Evolutionary conservation across 64 coral and sea anemone genomes (phyloP).

Genomic region (Pocillopora damicornis): DNA sequence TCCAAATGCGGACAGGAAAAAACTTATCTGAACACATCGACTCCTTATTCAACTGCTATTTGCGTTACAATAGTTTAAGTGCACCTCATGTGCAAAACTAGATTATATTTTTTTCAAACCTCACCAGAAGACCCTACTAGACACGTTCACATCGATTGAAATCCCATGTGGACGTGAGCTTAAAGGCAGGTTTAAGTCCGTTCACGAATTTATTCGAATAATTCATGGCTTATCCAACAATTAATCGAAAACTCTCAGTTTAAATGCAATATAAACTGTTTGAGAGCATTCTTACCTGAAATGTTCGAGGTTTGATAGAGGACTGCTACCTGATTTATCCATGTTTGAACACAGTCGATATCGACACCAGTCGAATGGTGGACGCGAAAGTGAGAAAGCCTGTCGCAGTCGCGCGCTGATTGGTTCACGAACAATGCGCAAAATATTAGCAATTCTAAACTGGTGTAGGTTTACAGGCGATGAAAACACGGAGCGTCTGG

Average conservation of each 20-base stretch:
- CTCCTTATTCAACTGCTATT: too few species aligned
- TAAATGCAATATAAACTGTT: background rate
- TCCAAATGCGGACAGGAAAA: too few species aligned
- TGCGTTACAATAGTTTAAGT: too few species aligned
- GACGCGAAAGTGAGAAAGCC: constrained; percentile 16
- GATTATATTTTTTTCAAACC: too few species aligned
- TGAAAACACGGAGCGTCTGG: background rate
- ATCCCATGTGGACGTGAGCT: constrained; percentile 11
- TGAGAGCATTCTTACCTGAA: constrained; percentile 6
- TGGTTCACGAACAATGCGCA: constrained; percentile 17
- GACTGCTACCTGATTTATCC: constrained; percentile 24
- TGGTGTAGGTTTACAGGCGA: constrained; percentile 10
- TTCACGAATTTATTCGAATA: background rate
- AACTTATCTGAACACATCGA: too few species aligned
- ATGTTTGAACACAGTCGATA: constrained; percentile 37
- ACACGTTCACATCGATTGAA: background rate
- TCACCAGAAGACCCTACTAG: background rate
- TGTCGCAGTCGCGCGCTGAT: constrained; percentile 5
- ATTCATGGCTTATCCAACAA: background rate
- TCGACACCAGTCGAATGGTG: background rate
- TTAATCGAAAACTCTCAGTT: background rate
- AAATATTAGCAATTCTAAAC: constrained; percentile 39
- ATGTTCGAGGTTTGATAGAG: constrained; percentile 22
- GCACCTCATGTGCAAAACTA: too few species aligned
- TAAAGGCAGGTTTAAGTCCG: background rate